Evolutionary conservation across 2,797 vertebrate species (phyloP).

Genomic region (Phalloptychus januarius): DNA sequence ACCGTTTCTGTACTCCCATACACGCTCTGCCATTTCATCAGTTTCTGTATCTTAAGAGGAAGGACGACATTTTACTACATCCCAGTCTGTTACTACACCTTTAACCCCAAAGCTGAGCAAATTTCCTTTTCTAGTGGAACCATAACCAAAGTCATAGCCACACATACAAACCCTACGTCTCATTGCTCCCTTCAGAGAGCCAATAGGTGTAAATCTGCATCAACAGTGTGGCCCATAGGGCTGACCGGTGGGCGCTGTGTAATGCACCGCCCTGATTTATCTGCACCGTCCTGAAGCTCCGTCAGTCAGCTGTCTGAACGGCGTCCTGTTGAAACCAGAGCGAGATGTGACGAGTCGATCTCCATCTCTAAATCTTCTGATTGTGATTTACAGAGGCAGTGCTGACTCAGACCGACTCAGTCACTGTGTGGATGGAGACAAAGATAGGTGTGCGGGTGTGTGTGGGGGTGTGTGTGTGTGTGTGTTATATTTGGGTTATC

Average conservation of each 20-base stretch:
- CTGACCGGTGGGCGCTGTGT: conserved; percentile 62
- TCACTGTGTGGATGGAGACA: conserved; percentile 20
- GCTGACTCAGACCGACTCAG: conserved; percentile 47
- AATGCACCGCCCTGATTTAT: conserved; percentile 68
- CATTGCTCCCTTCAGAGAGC: conserved; percentile 23
- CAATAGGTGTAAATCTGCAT: conserved; percentile 58
- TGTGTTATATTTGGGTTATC: conserved; percentile 28
- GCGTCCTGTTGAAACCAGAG: conserved; percentile 39
- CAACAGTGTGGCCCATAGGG: conserved; percentile 53
- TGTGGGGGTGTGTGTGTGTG: no score
- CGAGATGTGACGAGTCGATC: conserved; percentile 1
- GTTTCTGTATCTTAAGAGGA: background rate
- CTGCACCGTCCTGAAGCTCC: conserved; percentile 47
- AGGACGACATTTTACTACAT: background rate
- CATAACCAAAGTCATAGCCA: conserved; percentile 17
- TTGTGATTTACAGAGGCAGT: conserved; percentile 51
- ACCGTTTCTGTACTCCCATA: background rate
- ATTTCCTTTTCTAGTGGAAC: conserved; percentile 14
- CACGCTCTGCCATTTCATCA: background rate
- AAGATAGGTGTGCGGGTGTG: conserved; percentile 22
- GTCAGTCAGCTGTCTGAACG: conserved; percentile 62
- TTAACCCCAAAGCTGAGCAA: background rate
- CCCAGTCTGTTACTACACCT: background rate
- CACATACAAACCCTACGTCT: conserved; percentile 13
- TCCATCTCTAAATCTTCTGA: conserved; percentile 9